These are phyloP conservation scores for Harmothoe impar DNA, from an alignment of 2,888 invertebrate genomes.

Conservation along the genomic window DNA sequence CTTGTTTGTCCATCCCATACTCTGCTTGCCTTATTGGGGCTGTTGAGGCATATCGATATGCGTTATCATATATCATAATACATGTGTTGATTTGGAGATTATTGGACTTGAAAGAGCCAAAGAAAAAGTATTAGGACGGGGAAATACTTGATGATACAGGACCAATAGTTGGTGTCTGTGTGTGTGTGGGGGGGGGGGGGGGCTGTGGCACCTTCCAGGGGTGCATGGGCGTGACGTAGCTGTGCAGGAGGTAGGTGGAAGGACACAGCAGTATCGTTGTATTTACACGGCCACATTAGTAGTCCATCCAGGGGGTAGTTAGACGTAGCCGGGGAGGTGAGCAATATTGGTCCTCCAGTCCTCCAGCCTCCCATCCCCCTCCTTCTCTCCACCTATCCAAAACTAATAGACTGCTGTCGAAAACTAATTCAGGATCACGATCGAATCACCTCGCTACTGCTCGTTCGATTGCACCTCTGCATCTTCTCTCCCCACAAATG, in stretches of 20 bases:
- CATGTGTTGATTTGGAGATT: too few relatives aligned
- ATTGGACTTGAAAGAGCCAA: too few relatives aligned
- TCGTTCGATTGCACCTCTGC: neutral
- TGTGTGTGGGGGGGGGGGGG: neutral
- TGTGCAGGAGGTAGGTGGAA: neutral
- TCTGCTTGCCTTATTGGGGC: too few relatives aligned
- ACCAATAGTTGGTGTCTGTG: too few relatives aligned
- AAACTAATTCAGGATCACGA: constrained; percentile 16
- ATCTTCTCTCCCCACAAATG: neutral
- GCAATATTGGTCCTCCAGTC: neutral
- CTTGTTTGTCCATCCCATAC: too few relatives aligned
- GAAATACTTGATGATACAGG: too few relatives aligned
- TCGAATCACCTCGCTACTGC: neutral
- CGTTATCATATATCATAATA: too few relatives aligned
- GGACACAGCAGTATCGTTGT: neutral
- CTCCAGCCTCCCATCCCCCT: too few relatives aligned
- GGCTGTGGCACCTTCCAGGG: neutral
- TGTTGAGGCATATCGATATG: too few relatives aligned
- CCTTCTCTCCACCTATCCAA: neutral
- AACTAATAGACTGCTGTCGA: constrained; percentile 7
- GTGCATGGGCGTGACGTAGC: neutral
- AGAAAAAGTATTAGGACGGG: too few relatives aligned
- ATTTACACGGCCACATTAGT: constrained; percentile 10
- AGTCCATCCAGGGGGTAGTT: constrained; percentile 29
- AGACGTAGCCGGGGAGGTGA: neutral